A percentile compares a stretch with the other conserved stretches of the same genome.
phyloP scores from a whole-genome alignment of 1,140 invertebrate species.

The Lethocerus indicus region DNA sequence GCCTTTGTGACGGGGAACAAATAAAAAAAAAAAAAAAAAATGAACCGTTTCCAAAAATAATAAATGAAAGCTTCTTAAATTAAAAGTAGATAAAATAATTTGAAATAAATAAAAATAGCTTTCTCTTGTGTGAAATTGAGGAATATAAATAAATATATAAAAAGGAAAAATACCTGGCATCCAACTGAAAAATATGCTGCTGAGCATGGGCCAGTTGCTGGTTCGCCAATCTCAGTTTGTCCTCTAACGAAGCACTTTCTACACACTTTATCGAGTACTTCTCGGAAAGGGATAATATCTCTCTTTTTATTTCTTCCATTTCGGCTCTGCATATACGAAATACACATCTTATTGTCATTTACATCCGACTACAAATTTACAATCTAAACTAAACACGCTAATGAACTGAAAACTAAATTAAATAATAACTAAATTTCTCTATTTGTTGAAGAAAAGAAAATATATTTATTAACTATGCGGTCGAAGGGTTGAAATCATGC shows the following conservation, averaged over 20 bases:
- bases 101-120: neutral
- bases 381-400: too few relatives aligned
- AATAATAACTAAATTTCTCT: too few relatives aligned
- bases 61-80: neutral
- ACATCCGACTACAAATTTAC: too few relatives aligned
- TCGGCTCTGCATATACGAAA: slow-evolving; percentile 42
- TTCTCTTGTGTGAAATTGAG: too few relatives aligned
- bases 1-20: too few relatives aligned
- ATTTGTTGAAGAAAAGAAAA: too few relatives aligned
- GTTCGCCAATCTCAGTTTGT: slow-evolving; percentile 57
- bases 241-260: slow-evolving; percentile 70
- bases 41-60: neutral
- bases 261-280: slow-evolving; percentile 85
- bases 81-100: neutral
- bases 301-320: slow-evolving; percentile 65
- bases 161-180: slow-evolving; percentile 39
- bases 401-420: too few relatives aligned
- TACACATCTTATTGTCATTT: too few relatives aligned
- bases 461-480: too few relatives aligned
- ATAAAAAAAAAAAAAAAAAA: neutral
- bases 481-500: too few relatives aligned
- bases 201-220: slow-evolving; percentile 62
- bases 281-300: slow-evolving; percentile 73
- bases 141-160: too few relatives aligned
- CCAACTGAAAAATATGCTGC: slow-evolving; percentile 58